Percentiles rank a stretch among this genome's conserved stretches.
Conservation (phyloP, 2,113 vertebrate genomes). For the Nettapus auritus region DNA sequence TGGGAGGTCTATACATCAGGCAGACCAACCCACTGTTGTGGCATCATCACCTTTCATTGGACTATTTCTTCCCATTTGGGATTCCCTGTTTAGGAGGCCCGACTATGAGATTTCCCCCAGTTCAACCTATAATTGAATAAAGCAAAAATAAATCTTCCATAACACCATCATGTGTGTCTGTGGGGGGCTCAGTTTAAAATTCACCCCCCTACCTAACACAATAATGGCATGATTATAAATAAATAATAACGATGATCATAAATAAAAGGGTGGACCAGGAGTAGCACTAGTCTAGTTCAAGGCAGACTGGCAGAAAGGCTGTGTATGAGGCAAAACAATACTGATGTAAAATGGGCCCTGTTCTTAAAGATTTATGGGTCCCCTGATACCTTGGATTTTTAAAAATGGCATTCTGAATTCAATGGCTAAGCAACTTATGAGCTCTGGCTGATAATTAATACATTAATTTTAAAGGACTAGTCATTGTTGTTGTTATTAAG, state of each 20-base stretch:
- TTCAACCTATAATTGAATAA: background rate
- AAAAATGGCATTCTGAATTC: background rate
- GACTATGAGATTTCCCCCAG: fast-evolving
- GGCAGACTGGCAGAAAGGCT: background rate
- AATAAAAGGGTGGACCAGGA: background rate
- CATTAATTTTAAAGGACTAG: background rate
- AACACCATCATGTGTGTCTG: background rate
- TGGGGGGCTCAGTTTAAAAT: background rate
- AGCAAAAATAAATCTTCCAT: background rate
- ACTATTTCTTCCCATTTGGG: background rate
- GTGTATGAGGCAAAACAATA: background rate
- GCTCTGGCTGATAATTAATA: background rate
- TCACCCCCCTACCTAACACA: background rate
- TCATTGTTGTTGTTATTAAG: background rate
- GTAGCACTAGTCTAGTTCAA: background rate
- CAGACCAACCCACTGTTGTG: fast-evolving
- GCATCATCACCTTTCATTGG: fast-evolving
- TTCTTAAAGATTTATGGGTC: background rate
- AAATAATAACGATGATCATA: background rate
- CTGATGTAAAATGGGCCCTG: background rate
- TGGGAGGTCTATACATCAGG: background rate
- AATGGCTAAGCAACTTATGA: background rate
- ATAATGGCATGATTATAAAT: background rate
- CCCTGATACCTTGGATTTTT: background rate
- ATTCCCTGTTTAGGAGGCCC: background rate